These are phyloP conservation scores for Halictus ligatus DNA, from an alignment of 2,888 invertebrate species.

Conservation along the genomic window DNA sequence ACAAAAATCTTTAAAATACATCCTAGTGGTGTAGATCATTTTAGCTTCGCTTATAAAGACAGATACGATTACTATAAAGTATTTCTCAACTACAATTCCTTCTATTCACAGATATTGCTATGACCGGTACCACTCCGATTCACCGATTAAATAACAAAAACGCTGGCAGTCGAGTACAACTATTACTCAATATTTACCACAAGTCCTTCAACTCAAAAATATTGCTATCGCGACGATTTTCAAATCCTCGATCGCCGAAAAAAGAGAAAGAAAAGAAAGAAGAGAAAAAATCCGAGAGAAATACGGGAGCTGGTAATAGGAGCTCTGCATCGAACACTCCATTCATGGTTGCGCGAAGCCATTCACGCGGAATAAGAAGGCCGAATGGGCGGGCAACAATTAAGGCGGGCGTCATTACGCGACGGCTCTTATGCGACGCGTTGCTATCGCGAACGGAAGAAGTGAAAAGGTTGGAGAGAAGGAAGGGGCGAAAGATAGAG, in stretches of 20 bases:
- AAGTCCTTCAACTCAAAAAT: neutral
- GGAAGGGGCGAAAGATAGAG: neutral
- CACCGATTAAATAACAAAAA: too few relatives aligned
- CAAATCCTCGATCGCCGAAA: neutral
- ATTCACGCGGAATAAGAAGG: constrained; percentile 5
- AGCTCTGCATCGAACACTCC: constrained; percentile 8
- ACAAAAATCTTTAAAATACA: neutral
- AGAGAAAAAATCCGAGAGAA: neutral
- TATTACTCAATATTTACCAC: too few relatives aligned
- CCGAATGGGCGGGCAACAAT: constrained; percentile 28
- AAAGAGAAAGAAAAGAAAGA: neutral
- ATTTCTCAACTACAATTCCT: neutral
- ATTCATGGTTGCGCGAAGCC: neutral
- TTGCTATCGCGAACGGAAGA: constrained; percentile 15
- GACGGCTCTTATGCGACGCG: constrained; percentile 12
- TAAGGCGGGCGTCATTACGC: constrained; percentile 39
- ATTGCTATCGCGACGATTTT: neutral
- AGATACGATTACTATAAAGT: neutral
- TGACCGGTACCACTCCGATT: too few relatives aligned
- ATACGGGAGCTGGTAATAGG: neutral
- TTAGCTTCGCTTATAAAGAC: neutral
- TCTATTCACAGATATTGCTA: neutral
- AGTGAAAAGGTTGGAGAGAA: neutral
- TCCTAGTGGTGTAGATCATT: neutral
- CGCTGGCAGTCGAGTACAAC: neutral